Evolutionary conservation across 2,888 invertebrate genomes (phyloP), one percentile per base, ranked within the genome.

Genomic region (Mimumesa dahlbomi): DNA sequence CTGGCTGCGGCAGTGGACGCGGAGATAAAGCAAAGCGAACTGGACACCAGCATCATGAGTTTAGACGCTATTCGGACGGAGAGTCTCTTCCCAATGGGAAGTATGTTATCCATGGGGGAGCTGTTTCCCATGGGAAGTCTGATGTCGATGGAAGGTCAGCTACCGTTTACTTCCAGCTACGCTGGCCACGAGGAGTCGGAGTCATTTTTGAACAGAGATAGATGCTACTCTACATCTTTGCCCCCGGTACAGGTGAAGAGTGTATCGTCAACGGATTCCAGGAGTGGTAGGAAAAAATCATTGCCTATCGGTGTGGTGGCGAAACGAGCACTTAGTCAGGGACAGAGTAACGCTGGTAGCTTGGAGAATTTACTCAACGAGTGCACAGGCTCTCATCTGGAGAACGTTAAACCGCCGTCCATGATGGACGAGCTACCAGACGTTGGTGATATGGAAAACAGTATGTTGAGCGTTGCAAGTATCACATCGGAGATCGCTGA

Each of bases 391-490:
- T 93, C 92, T 4, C 95, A 95, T 84, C 89, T 96, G 25, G 96
- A 97, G 29, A 94, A 94, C 72, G 93, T 96, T 2, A 95, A 95
- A 85, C 96, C 96, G 2, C 96, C 97, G 0, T 95, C 96, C 0
- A 92, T 94, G 73, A 94, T 96, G 93, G 95, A 95, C 63, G 92
- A 93, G 79, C 82, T 92, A 3, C 75, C 85, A 0, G 88, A 89
- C 43, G 82, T 73, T 3, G 87, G 82, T 1, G 96, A 97, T 80
- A 93, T 95, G 92, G 95, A 95, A 75, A 93, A 93, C 70, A 96
- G 96, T 74, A 95, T 96, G 93, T 90, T 95, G 11, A 96, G 96
- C 58, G 95, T 96, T 0, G 94, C 95, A 0, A 96, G 96, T 85
- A 94, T 96, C 63, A 94, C 94, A 21, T 96, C 95, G 0, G 96